Evolutionary conservation across 2,113 vertebrate species (phyloP), one percentile per base, ranked within the genome.

Genomic region (Mormyrus iriodes): DNA sequence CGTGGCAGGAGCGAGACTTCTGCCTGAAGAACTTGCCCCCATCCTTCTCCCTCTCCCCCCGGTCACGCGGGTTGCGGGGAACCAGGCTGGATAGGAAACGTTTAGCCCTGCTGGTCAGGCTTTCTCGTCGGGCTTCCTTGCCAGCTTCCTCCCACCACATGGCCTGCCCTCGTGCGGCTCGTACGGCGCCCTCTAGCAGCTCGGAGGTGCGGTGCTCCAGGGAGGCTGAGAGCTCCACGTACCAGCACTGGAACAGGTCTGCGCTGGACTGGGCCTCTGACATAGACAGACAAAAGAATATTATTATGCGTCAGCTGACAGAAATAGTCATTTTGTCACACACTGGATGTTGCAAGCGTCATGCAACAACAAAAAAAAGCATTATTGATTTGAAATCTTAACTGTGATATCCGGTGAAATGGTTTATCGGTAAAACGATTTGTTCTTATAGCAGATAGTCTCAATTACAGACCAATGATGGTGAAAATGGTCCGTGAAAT

Each of bases 1-100:
- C 97, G 44, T 97, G 97, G 92, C 97, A 98, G 65, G 97, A 98
- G 92, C 97, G 97, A 19, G 97, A 98, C 88, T 97, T 97, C 92
- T 98, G 97, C 85, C 97, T 97, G 91, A 97, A 94, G 95, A 98
- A 97, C 90, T 96, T 96, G 93, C 96, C 96, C 35, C 94, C 93
- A 19, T 93, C 93, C n/a, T 93, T 90, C 83, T 95, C 95, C 42
- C 94, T 89, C 91, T 95, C 95, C 3, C 94, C 89, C 90, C 73
- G 31, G 15, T 96, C 95, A 82, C 96, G 93, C 27, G 95, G 94
- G 3, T 97, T 95, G 61, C 96, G 96, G 0, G 97, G 97, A 35
- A 98, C 97, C 39, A 98, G 94, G 76, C 96, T 96, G 0, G 97
- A 95, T 73, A 98, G 95, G 92, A 98, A 97, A 85, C 97, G 97